Evolutionary conservation across 2,888 invertebrate species (phyloP).

Genomic region (Cyclophora punctaria): DNA sequence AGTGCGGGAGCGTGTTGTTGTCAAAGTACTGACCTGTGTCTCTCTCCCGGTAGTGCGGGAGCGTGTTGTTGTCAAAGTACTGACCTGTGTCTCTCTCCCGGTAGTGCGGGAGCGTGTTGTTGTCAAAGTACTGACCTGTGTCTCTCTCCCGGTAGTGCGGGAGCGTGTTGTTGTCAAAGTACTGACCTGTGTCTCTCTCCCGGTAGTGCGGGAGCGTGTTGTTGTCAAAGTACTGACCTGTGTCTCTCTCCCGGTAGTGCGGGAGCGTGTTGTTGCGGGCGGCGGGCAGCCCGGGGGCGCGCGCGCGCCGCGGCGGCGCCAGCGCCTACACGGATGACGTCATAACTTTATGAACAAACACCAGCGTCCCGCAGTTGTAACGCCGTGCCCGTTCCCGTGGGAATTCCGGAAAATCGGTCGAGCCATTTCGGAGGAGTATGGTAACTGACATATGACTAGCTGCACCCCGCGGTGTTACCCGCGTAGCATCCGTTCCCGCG

Average conservation of each 20-base stretch:
- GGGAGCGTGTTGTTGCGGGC: conserved; percentile 43
- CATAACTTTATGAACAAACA: conserved; percentile 26
- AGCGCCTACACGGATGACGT: conserved; percentile 22
- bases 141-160: not conserved
- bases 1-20: conserved; percentile 27
- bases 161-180: conserved; percentile 38
- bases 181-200: not conserved
- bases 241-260: not conserved
- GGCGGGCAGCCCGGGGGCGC: conserved; percentile 53
- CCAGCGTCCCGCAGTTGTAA: conserved; percentile 14
- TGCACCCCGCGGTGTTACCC: no score
- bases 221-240: no score
- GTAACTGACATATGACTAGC: no score
- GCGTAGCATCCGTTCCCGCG: no score
- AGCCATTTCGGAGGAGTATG: no score
- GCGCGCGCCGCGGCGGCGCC: conserved; percentile 52
- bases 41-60: not conserved
- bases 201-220: conserved; percentile 21
- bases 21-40: no score
- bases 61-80: no score
- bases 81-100: not conserved
- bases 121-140: no score
- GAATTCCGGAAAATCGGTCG: no score
- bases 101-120: conserved; percentile 22
- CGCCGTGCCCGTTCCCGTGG: no score